Percentiles rank a stretch among this genome's conserved stretches.
Evolutionary conservation across 2,113 vertebrate species (phyloP).

Genomic region (Nannobrachium achirus): DNA sequence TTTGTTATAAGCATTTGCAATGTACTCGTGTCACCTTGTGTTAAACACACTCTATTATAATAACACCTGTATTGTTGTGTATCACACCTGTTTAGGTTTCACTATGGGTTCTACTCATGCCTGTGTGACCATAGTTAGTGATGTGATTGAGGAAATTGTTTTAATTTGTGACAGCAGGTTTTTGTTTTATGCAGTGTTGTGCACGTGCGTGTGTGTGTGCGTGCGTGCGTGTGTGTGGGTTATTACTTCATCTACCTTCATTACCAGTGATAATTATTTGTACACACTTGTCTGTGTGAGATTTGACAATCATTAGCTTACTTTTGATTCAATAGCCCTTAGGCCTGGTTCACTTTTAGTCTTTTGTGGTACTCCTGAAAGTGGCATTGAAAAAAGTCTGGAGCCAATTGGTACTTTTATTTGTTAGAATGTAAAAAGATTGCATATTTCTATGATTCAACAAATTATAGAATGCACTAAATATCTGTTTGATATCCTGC

Average conservation of each 20-base stretch:
- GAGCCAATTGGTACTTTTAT: background rate
- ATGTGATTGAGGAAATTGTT: slow-evolving; percentile 1
- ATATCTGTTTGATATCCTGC: background rate
- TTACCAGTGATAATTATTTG: slow-evolving; percentile 36
- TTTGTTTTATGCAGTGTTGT: background rate
- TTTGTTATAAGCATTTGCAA: slow-evolving; percentile 30
- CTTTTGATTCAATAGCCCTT: background rate
- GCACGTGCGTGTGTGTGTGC: too few species aligned
- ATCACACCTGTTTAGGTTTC: slow-evolving; percentile 14
- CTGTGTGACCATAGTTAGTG: background rate
- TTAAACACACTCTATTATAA: slow-evolving; percentile 17
- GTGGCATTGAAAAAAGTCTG: slow-evolving; percentile 4
- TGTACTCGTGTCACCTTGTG: slow-evolving; percentile 16
- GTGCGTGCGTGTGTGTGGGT: slow-evolving; percentile 5
- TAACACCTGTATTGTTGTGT: slow-evolving; percentile 15
- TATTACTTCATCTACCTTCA: slow-evolving; percentile 34
- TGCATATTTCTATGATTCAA: background rate
- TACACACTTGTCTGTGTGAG: slow-evolving; percentile 16
- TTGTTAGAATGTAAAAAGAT: slow-evolving; percentile 5
- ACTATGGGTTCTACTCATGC: background rate
- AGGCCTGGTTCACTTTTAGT: background rate
- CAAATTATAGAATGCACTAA: background rate
- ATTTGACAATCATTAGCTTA: slow-evolving; percentile 42
- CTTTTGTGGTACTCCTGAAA: background rate
- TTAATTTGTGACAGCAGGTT: background rate